Base-by-base conservation (phyloP, 2,888 invertebrate species). In the Cephus pygmeus region DNA sequence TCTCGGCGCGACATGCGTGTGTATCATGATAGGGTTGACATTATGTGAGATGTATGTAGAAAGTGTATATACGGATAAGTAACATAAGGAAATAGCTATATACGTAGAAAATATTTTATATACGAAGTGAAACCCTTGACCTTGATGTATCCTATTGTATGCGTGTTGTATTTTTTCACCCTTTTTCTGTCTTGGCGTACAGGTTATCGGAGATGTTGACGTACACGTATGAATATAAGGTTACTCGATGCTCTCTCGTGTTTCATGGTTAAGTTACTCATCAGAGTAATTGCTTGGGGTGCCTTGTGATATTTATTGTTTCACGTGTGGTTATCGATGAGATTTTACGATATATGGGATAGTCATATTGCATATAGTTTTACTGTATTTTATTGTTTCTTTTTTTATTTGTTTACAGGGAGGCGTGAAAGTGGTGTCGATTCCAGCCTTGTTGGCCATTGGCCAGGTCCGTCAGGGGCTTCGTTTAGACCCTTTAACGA, bases 341-440 rank as follows among this genome's bases (percentile, higher is more conserved):
- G 56, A 56, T 23, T 23, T 6, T 56, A 56, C 56, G 56, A 56
- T 56, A 56, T 23, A 56, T 23, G 23, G 56, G 23, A 56, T 9
- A 23, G 23, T 56, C 56, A 23, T 23, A 6, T 56, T 56, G 56
- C 23, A 1, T 23, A 56, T 56, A 56, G 23, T 56, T 23, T 56
- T 56, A 56, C 56, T 56, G 56, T 56, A 56, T 23, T 15, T 56
- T 56, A 56, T 23, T 56, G 9, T 56, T 23, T 9, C 2, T 56
- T 56, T 23, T 6, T 23, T 56, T 69, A 71, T 78, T 73, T 34
- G 71, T 34, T 79, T 81, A 11, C 80, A 89, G 90, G 88, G 78
- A 89, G 88, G 82, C 86, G 87, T 73, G 89, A 89, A 77, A 82
- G 79, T 76, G 82, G 81, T 77, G 84, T 85, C 78, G 83, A 85